Conservation (phyloP, 2,797 vertebrate genomes). For the Xerus rutilus region DNA sequence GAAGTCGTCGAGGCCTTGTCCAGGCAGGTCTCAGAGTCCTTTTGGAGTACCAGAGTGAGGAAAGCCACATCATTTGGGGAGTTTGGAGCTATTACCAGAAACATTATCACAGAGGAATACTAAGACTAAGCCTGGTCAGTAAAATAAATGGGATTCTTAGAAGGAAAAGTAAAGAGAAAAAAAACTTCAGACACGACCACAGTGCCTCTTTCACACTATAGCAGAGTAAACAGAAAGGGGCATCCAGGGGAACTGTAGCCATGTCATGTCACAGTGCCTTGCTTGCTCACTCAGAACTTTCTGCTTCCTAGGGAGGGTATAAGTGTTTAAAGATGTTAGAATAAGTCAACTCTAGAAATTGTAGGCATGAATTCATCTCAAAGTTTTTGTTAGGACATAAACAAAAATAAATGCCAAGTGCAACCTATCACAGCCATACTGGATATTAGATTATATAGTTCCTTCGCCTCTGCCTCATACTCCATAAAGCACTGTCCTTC, state of each 20-base stretch:
- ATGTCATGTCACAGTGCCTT: neutral
- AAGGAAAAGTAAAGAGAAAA: neutral
- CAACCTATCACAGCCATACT: neutral
- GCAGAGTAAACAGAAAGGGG: neutral
- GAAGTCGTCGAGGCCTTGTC: neutral
- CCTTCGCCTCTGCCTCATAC: neutral
- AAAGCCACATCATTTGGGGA: neutral
- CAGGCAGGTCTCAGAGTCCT: neutral
- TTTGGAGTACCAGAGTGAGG: neutral
- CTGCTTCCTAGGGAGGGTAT: neutral
- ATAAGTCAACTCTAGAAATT: conserved; percentile 18
- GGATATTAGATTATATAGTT: neutral
- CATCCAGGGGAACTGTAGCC: fast-evolving
- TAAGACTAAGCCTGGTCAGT: neutral
- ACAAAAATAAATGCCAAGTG: neutral
- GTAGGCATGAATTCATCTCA: neutral
- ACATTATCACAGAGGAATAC: neutral
- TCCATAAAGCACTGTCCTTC: neutral
- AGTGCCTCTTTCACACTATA: too few relatives aligned
- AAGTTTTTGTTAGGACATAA: neutral
- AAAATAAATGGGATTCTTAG: neutral
- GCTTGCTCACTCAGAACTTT: neutral
- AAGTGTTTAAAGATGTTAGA: neutral
- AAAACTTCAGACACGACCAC: neutral
- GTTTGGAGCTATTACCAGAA: neutral